Base-by-base conservation (phyloP, 2,113 vertebrate genomes). In the Naja naja region DNA sequence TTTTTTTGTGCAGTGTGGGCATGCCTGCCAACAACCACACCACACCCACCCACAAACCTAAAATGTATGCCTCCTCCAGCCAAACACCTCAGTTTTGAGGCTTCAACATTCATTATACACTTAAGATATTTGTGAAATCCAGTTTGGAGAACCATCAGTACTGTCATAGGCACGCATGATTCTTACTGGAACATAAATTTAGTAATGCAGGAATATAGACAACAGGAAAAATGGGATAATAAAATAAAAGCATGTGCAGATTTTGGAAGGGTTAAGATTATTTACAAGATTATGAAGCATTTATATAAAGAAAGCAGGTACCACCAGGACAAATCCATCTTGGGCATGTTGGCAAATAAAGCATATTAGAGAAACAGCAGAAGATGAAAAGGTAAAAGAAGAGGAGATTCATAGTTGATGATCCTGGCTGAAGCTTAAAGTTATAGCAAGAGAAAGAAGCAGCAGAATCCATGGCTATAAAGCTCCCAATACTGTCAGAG, bases 61-160 rank as follows among this genome's bases (percentile, higher is more conserved):
- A 30, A 81, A 39, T 81, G 69, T n/a, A 12, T 58, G 25, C 53
- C 53, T 60, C 81, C 69, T 87, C 16, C 23, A 69, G 20, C 27
- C n/a, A 92, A 91, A 87, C n/a, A 92, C 16, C 39, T 47, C 85
- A 64, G 45, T 69, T 91, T 87, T 58, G 10, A 64, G 81, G n/a
- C 55, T 91, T 91, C 85, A 85, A 16, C 22, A 27, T 90, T 91
- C 53, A 91, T 18, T 39, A 53, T 25, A 60, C 53, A 45, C 54
- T 52, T 52, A 64, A 49, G 45, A 58, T n/a, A 45, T 39, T 12
- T 49, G 30, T 74, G 10, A 90, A 69, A 58, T 58, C 90, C 9
- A 58, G 9, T 47, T 52, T 58, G 45, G 16, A 91, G 90, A 34
- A 60, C 11, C 20, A 88, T 74, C 43, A 58, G 53, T 49, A 34